Conservation (phyloP, 2,113 vertebrate genomes). For the Alces alces region DNA sequence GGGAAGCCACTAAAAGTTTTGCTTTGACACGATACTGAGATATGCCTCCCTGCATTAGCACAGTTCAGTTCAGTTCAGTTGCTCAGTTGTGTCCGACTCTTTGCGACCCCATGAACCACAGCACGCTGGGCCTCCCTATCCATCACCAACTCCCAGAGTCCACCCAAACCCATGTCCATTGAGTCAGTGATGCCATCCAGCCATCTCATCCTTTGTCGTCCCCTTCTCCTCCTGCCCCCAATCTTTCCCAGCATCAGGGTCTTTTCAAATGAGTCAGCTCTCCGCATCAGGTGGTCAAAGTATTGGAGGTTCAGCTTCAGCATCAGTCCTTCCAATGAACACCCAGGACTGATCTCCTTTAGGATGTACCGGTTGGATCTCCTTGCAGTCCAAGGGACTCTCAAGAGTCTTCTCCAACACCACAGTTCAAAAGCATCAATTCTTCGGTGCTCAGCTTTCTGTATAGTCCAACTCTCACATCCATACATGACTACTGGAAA, state of each 20-base stretch:
- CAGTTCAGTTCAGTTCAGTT: background rate
- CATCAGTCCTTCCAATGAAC: too few species aligned
- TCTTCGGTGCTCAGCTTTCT: background rate
- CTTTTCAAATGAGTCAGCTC: background rate
- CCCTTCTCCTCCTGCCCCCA: background rate
- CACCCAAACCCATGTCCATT: background rate
- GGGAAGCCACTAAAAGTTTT: background rate
- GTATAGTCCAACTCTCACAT: background rate
- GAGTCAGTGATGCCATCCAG: background rate
- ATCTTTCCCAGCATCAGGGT: background rate
- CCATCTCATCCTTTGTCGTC: background rate
- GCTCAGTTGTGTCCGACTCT: background rate
- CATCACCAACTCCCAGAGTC: background rate
- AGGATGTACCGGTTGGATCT: background rate
- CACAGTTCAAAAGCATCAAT: background rate
- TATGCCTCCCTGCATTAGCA: background rate
- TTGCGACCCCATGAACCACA: background rate
- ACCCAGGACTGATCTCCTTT: too few species aligned
- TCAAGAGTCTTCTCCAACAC: background rate
- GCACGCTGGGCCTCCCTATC: background rate
- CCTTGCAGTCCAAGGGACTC: background rate
- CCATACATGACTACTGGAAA: background rate
- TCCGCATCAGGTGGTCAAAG: background rate
- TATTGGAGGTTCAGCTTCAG: too few species aligned
- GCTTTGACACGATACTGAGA: background rate